Evolutionary conservation across 2,888 invertebrate species (phyloP).

Genomic region (Mystacides longicornis): DNA sequence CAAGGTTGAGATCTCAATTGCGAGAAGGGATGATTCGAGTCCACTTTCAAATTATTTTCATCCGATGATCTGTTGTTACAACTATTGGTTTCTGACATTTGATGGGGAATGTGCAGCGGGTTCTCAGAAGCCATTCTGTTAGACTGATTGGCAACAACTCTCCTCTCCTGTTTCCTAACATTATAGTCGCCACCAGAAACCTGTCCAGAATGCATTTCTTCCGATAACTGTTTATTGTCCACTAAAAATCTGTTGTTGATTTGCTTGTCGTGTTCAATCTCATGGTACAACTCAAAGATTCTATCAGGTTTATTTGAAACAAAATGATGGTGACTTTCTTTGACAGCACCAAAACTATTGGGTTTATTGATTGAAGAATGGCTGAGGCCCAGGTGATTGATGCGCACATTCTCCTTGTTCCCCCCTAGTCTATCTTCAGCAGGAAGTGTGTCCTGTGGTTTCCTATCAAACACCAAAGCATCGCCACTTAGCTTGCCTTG

Average conservation of each 20-base stretch:
- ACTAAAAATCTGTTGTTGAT: too few species aligned
- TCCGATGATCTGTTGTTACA: not conserved
- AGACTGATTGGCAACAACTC: too few species aligned
- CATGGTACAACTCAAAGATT: too few species aligned
- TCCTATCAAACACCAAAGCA: not conserved
- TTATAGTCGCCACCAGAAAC: too few species aligned
- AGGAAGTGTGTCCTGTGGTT: not conserved
- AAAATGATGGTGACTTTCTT: not conserved
- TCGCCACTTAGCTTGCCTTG: not conserved
- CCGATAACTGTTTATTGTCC: too few species aligned
- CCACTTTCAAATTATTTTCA: not conserved
- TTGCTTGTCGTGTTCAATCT: too few species aligned
- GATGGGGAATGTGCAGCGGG: not conserved
- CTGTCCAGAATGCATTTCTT: too few species aligned
- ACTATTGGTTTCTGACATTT: not conserved
- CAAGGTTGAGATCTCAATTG: not conserved
- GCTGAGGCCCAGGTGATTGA: too few species aligned
- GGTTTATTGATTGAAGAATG: slow-evolving; percentile 2
- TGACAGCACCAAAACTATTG: not conserved
- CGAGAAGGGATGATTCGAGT: not conserved
- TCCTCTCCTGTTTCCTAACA: too few species aligned
- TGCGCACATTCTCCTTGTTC: not conserved
- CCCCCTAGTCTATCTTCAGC: not conserved
- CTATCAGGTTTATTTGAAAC: not conserved
- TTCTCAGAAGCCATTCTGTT: not conserved